Base-by-base conservation (phyloP, 1,140 invertebrate species). In the Eupeodes corollae region DNA sequence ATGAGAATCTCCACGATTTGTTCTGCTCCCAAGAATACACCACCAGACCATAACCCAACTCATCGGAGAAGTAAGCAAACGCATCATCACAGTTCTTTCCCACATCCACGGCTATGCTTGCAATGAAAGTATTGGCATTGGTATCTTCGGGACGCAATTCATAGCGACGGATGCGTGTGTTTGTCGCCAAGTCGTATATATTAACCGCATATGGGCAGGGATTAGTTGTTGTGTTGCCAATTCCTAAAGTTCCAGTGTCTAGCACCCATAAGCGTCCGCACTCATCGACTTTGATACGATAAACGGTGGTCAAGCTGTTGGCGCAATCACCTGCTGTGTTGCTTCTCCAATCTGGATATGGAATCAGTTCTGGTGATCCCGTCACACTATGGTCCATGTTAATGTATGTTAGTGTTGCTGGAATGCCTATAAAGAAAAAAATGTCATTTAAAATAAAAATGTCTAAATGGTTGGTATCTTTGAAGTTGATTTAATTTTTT, bases 241-340 rank as follows among this genome's bases (percentile, higher is more conserved):
- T 86, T 50, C 85, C 85, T 55, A 85, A 81, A 15, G 85, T 88
- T 46, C 86, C 86, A 6, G 83, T 83, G 57, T 88, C 85, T 30
- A 88, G 65, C 0, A 87, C 84, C 86, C 85, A 89, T 0, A 89
- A 73, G 48, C 86, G 72, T 48, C 86, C 79, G 58, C 85, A 88
- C 48, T 74, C 69, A 50, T 89, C 85, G 1, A 78, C 84, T 55
- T 82, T 79, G 34, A 83, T 77, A 52, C 82, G 72, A 65, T 88
- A 88, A 6, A 79, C 84, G 6, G 83, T 88, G 18, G 79, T 84
- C 2, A 88, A 73, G 14, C 82, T 83, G 48, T 63, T 76, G 37
- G 79, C 77, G 54, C 85, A 88, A 57, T 82, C 80, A 12, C 83
- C 85, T 32, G 83, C 73, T 49, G 77, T 76, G 56, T 89, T 89